A percentile compares a stretch with the other conserved stretches of the same genome.
Conservation (phyloP, 2,888 invertebrate genomes). For the Cosmia trapezina region DNA sequence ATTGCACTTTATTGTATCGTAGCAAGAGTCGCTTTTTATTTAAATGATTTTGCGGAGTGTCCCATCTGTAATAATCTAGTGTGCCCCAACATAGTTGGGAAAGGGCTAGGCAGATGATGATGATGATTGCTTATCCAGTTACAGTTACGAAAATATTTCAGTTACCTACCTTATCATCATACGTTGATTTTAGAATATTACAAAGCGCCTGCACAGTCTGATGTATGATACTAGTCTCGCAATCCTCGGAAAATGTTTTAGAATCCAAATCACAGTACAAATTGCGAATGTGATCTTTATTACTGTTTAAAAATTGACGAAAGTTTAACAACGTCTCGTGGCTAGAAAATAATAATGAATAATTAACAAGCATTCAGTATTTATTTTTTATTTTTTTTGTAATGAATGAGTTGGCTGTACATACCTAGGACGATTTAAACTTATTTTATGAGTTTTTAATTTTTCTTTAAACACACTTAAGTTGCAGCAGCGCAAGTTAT, state of each 20-base stretch:
- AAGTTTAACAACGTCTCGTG: constrained; percentile 90
- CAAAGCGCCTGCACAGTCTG: constrained; percentile 91
- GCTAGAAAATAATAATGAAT: constrained; percentile 68
- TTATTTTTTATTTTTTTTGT: neutral
- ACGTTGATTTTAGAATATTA: constrained; percentile 86
- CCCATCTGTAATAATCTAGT: too few species aligned
- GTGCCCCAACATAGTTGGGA: too few species aligned
- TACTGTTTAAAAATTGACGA: constrained; percentile 86
- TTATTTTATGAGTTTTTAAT: constrained; percentile 74
- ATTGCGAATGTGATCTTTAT: constrained; percentile 86
- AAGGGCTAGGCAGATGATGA: neutral
- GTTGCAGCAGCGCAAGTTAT: constrained; percentile 65
- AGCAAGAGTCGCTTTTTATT: too few species aligned
- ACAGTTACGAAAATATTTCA: neutral
- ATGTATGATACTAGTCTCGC: constrained; percentile 91
- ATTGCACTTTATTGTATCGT: too few species aligned
- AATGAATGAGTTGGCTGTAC: neutral
- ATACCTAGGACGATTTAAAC: constrained; percentile 81
- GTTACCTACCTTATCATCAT: constrained; percentile 83
- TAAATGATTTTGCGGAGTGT: too few species aligned
- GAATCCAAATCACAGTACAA: constrained; percentile 89
- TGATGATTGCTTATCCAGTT: neutral
- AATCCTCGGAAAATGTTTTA: constrained; percentile 92
- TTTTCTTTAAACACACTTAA: constrained; percentile 73
- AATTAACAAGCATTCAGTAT: neutral